Base-by-base conservation (phyloP, 35 echinoderm and acorn worm genomes). In the Ophiothrix spiculata region DNA sequence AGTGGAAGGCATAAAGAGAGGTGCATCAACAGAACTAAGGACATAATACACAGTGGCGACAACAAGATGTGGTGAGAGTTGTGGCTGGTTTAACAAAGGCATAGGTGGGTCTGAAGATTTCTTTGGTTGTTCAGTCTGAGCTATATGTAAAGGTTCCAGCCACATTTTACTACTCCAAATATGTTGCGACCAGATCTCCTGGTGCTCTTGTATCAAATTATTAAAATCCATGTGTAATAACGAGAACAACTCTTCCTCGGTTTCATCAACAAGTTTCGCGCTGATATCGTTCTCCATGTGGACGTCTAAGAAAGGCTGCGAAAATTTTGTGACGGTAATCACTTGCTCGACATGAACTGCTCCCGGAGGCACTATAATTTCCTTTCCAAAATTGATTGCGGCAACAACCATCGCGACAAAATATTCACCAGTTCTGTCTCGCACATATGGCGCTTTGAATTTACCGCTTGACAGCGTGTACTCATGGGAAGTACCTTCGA, bases 111-210 rank as follows among this genome's bases (percentile, higher is more conserved):
- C 14, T 90, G 81, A 3, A n/a, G n/a, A n/a, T 85, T 82, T 13
- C 40, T 49, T 36, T 54, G 77, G 33, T 87, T 35, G 0, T 23
- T 39, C n/a, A 84, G 86, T 39, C 1, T 32, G 37, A 0, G 56
- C 6, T 13, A 37, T 35, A 35, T 64, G 32, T 35, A 81, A 74
- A 29, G 87, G 91, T 56, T 97, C 94, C 33, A 90, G 76, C 56
- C 85, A 74, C 38, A 97, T 84, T 31, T 90, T 82, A 33, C 91
- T 88, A 80, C 93, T 97, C 94, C 94, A 97, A 38, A 97, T 93
- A 45, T 92, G 88, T 39, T 97, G 76, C 11, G 93, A 88, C 94
- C 94, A 97, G 10, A 87, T 78, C 41, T 77, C 86, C 32, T 80
- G 1, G 77, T 97, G 94, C 33, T 93, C 94, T 33, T 84, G 37